Conservation (phyloP, 2,113 vertebrate genomes). For the Axis porcinus region DNA sequence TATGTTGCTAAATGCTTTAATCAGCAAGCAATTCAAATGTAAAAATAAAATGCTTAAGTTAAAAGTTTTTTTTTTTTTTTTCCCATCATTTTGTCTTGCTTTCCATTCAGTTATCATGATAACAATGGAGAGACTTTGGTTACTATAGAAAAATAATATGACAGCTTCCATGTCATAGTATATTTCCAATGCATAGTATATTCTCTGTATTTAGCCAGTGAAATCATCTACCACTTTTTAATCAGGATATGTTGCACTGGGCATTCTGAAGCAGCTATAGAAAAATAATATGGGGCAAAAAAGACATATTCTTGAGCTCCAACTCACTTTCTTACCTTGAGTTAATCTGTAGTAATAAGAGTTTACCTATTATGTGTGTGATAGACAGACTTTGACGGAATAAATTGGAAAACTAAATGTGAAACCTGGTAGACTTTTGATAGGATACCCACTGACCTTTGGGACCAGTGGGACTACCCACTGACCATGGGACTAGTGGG, state of each 20-base stretch:
- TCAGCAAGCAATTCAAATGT: neutral
- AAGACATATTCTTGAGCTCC: neutral
- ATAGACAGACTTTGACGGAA: neutral
- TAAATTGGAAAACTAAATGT: neutral
- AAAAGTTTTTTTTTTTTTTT: neutral
- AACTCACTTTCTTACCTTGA: neutral
- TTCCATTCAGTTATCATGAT: neutral
- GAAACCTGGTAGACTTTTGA: neutral
- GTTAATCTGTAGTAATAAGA: neutral
- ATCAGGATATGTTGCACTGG: neutral
- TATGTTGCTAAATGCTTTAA: constrained; percentile 13
- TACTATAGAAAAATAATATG: neutral
- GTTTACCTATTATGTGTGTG: neutral
- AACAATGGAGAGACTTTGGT: neutral
- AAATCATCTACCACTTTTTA: neutral
- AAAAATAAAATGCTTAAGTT: neutral
- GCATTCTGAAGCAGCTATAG: neutral
- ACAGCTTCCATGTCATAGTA: neutral
- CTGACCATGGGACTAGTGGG: neutral
- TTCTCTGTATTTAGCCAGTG: neutral
- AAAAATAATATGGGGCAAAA: neutral
- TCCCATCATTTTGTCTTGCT: neutral
- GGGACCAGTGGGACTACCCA: neutral
- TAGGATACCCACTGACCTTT: neutral
- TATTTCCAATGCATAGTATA: neutral